phyloP scores from a whole-genome alignment of 2,888 invertebrate genomes.

The Camptogramma bilineatum region DNA sequence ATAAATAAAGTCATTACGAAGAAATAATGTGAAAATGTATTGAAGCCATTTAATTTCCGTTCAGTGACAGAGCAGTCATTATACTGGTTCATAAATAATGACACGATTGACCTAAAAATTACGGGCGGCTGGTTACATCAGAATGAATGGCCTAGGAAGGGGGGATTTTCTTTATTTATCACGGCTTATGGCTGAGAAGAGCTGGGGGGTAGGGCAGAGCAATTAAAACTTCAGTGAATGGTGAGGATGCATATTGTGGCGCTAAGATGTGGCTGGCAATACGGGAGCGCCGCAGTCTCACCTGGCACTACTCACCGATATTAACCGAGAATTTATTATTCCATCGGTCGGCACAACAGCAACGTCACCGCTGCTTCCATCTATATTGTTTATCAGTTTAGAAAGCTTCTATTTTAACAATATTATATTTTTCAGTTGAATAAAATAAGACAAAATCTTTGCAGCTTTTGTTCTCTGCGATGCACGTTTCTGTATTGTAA shows the following conservation, averaged over 20 bases:
- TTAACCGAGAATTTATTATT: conserved; percentile 54
- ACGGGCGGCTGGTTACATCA: conserved; percentile 29
- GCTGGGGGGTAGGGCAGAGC: conserved; percentile 34
- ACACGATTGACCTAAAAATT: conserved; percentile 51
- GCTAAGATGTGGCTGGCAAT: conserved; percentile 41
- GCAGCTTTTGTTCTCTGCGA: neutral
- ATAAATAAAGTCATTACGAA: conserved; percentile 40
- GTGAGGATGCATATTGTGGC: conserved; percentile 43
- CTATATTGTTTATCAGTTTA: conserved; percentile 33
- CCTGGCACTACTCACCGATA: conserved; percentile 48
- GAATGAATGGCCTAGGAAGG: conserved; percentile 37
- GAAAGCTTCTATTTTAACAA: conserved; percentile 24
- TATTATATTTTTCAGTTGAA: conserved; percentile 16
- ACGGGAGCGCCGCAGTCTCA: conserved; percentile 29
- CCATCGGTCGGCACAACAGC: conserved; percentile 29
- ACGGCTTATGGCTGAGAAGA: conserved; percentile 32
- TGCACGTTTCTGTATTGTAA: no score
- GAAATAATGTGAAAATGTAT: conserved; percentile 52
- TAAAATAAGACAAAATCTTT: neutral
- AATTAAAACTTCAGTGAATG: conserved; percentile 50
- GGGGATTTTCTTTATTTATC: conserved; percentile 47
- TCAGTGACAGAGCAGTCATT: conserved; percentile 51
- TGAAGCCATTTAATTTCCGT: conserved; percentile 58
- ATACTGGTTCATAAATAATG: conserved; percentile 52
- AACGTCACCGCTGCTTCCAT: conserved; percentile 26